Percentiles rank a stretch among this genome's conserved stretches.
Evolutionary conservation across 2,888 invertebrate species (phyloP).

Genomic region (Rambutsinella grinnellia): DNA sequence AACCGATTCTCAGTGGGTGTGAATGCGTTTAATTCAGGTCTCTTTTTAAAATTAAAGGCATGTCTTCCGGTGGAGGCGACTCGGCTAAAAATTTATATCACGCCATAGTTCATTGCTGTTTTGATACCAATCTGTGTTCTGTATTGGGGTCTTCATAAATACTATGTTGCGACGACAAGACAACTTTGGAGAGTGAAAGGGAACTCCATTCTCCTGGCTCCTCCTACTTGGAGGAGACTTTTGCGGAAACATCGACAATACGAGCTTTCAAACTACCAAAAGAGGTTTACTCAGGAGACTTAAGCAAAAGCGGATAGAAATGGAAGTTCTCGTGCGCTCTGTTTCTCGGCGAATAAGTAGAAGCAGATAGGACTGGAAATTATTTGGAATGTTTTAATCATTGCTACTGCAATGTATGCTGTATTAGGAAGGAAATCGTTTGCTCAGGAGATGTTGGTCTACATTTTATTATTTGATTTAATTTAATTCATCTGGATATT

Average conservation of each 20-base stretch:
- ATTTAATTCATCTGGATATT: too few relatives aligned
- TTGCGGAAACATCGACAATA: constrained; percentile 70
- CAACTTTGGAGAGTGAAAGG: constrained; percentile 74
- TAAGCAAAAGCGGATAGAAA: constrained; percentile 70
- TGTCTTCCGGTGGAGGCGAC: constrained; percentile 78
- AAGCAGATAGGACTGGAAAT: constrained; percentile 71
- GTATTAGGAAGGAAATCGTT: constrained; percentile 69
- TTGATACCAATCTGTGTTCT: constrained; percentile 84
- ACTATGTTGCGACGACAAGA: constrained; percentile 72
- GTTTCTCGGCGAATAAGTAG: constrained; percentile 68
- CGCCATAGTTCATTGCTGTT: constrained; percentile 84
- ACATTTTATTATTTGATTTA: too few relatives aligned
- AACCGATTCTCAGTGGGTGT: constrained; percentile 73
- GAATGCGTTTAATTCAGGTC: constrained; percentile 58
- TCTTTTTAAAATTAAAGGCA: constrained; percentile 60
- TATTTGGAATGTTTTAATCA: constrained; percentile 74
- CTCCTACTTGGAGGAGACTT: constrained; percentile 73
- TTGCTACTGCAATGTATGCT: constrained; percentile 74
- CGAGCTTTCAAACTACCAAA: constrained; percentile 66
- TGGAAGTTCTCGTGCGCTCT: not conserved
- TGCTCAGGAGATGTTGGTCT: constrained; percentile 74
- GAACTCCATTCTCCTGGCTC: constrained; percentile 74
- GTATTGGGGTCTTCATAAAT: constrained; percentile 83
- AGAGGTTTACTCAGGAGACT: constrained; percentile 70
- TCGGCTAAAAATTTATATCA: constrained; percentile 88